phyloP scores from a whole-genome alignment of 1,140 invertebrate genomes.

The Mycetomoellerius zeteki region DNA sequence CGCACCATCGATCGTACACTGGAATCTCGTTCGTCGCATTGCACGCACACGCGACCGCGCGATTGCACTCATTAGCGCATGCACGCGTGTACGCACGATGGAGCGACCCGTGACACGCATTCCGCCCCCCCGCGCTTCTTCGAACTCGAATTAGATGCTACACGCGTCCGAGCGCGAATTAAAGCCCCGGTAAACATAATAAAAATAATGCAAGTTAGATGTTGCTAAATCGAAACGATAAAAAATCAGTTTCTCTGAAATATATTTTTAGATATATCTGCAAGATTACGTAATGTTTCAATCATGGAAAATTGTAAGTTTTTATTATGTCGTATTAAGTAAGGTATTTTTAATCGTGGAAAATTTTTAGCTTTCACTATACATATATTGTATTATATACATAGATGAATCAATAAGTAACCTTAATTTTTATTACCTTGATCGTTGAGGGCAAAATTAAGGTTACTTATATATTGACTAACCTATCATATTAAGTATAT shows the following conservation, averaged over 20 bases:
- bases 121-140: background rate
- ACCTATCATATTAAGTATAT: no score
- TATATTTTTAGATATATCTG: background rate
- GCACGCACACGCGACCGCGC: slow-evolving; percentile 24
- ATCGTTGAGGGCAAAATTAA: no score
- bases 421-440: no score
- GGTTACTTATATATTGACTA: no score
- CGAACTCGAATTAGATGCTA: slow-evolving; percentile 20
- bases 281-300: background rate
- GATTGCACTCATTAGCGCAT: slow-evolving; percentile 28
- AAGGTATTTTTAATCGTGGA: background rate
- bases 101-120: slow-evolving; percentile 1
- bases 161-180: background rate
- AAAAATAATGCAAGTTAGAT: background rate
- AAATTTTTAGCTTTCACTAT: background rate
- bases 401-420: no score
- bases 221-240: background rate
- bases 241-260: background rate
- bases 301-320: background rate
- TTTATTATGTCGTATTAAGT: background rate
- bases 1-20: slow-evolving; percentile 32
- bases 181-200: background rate
- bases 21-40: slow-evolving; percentile 27
- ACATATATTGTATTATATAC: background rate
- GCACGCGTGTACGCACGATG: slow-evolving; percentile 13